A percentile compares a stretch with the other conserved stretches of the same genome.
These are phyloP conservation scores for Pseudanteris insignis DNA, from an alignment of 2,888 invertebrate species.

Conservation along the genomic window DNA sequence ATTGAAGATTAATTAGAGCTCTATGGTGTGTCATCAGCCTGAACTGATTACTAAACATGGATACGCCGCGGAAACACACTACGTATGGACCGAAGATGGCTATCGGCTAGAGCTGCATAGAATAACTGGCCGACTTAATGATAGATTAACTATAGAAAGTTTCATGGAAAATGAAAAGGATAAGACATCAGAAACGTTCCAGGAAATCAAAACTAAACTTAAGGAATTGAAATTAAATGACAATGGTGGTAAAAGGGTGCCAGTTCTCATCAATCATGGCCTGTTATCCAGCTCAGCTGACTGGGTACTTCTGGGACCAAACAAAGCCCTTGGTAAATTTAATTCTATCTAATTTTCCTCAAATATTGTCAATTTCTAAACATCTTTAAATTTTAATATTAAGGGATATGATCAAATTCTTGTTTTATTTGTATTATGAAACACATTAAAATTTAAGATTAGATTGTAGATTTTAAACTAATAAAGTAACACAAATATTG, in stretches of 20 bases:
- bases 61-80: constrained; percentile 66
- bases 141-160: constrained; percentile 29
- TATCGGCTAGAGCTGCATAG: constrained; percentile 67
- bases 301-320: constrained; percentile 61
- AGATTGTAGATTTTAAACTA: no score
- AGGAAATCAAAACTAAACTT: constrained; percentile 22
- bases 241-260: constrained; percentile 44
- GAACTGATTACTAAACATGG: constrained; percentile 66
- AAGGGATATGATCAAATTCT: no score
- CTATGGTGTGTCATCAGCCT: constrained; percentile 60
- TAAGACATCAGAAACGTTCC: constrained; percentile 3
- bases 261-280: constrained; percentile 59
- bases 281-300: constrained; percentile 62
- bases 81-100: constrained; percentile 67
- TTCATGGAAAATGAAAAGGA: constrained; percentile 17
- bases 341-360: no score
- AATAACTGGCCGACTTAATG: constrained; percentile 55
- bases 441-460: no score
- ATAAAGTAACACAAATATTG: no score
- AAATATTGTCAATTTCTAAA: no score
- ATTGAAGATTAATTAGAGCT: background rate
- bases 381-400: no score
- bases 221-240: constrained; percentile 1
- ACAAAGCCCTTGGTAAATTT: constrained; percentile 57
- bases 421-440: no score